Conservation (phyloP, 2,797 vertebrate genomes). For the Mycteria americana region DNA sequence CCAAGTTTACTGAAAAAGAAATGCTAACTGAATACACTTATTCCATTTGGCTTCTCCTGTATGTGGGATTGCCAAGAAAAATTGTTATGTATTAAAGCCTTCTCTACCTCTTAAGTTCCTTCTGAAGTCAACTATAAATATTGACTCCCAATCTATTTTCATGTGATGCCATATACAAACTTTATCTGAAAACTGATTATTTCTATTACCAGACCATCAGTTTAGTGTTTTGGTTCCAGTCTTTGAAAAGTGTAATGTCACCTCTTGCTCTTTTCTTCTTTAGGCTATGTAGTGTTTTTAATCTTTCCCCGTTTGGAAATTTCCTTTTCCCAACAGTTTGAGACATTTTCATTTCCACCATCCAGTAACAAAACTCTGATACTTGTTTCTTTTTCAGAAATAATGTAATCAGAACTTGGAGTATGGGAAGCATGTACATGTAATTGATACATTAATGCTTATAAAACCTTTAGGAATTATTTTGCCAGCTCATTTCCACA, state of each 20-base stretch:
- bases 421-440: neutral
- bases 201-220: neutral
- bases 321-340: neutral
- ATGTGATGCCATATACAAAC: neutral
- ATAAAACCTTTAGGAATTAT: neutral
- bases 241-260: neutral
- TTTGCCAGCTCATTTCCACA: neutral
- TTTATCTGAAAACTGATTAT: neutral
- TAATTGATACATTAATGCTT: neutral
- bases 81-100: neutral
- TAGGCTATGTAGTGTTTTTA: neutral
- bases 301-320: neutral
- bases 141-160: neutral
- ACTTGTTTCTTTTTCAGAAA: neutral
- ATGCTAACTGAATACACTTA: neutral
- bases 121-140: neutral
- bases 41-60: neutral
- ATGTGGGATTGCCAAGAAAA: neutral
- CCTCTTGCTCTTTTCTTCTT: neutral
- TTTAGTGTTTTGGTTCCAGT: neutral
- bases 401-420: neutral
- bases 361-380: neutral
- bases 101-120: neutral
- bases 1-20: slow-evolving; percentile 58
- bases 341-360: neutral